Conservation (phyloP, 2,888 invertebrate genomes). For the Caenorhabditis sp. region DNA sequence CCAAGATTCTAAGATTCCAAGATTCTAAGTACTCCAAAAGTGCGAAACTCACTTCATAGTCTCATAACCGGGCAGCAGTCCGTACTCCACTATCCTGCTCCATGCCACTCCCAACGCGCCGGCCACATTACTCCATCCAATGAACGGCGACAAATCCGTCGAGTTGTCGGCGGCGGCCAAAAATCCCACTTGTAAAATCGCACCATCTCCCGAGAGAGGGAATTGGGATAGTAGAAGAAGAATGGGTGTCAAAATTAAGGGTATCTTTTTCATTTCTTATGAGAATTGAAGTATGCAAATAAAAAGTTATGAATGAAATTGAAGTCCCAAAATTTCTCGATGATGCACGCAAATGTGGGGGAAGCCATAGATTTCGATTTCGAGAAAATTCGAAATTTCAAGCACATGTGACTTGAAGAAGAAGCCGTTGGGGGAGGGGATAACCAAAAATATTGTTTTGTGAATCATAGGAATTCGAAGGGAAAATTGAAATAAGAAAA, state of each 20-base stretch:
- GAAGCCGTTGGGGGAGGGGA: background rate
- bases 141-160: conserved; percentile 40
- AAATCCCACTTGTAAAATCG: conserved; percentile 60
- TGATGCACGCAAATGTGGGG: conserved; percentile 13
- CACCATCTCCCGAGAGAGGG: conserved; percentile 24
- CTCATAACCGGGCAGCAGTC: conserved; percentile 59
- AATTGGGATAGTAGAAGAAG: conserved; percentile 25
- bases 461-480: background rate
- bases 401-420: background rate
- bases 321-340: background rate
- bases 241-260: background rate
- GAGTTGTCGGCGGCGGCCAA: conserved; percentile 50
- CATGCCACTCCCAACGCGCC: conserved; percentile 67
- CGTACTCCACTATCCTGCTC: conserved; percentile 55
- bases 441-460: background rate
- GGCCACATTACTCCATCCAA: conserved; percentile 68
- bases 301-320: background rate
- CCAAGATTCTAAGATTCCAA: too few relatives aligned
- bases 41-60: conserved; percentile 57
- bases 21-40: background rate
- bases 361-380: conserved; percentile 6
- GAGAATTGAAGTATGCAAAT: background rate
- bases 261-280: conserved; percentile 2
- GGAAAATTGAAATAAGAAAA: background rate
- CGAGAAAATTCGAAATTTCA: conserved; percentile 20